Conservation (phyloP, 2,888 invertebrate species). For the Leucozona laternaria region DNA sequence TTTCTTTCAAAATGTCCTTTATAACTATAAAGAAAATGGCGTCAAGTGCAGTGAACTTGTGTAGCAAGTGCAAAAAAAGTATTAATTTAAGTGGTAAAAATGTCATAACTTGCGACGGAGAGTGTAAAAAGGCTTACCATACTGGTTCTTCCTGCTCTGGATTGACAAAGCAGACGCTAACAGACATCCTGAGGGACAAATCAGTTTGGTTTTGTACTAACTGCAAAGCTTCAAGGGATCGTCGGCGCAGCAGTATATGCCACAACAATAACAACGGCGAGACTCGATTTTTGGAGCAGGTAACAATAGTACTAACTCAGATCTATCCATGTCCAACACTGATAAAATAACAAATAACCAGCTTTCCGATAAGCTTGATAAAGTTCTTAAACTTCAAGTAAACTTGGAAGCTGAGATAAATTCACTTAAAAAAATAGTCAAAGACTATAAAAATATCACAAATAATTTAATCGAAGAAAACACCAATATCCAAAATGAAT, state of each 20-base stretch:
- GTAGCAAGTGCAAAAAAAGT: slow-evolving; percentile 7
- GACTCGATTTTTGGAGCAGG: slow-evolving; percentile 2
- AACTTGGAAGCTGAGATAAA: not conserved
- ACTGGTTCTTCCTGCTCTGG: slow-evolving; percentile 10
- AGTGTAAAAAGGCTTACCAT: not conserved
- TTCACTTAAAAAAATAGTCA: not conserved
- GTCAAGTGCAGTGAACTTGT: slow-evolving; percentile 1
- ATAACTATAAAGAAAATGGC: not conserved
- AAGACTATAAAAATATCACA: slow-evolving; percentile 14
- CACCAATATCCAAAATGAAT: not conserved
- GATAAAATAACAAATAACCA: not conserved
- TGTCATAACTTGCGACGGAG: not conserved
- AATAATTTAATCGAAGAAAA: slow-evolving; percentile 19
- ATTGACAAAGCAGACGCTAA: slow-evolving; percentile 4
- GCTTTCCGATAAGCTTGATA: slow-evolving; percentile 11
- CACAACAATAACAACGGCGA: slow-evolving; percentile 10
- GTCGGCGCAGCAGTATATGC: not conserved
- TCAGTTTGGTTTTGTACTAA: not conserved
- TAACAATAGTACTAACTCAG: not conserved
- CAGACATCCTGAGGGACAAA: slow-evolving; percentile 10
- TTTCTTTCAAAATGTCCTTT: no score
- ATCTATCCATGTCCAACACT: no score
- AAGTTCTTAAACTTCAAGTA: slow-evolving; percentile 3
- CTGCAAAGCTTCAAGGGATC: slow-evolving; percentile 18
- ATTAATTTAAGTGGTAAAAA: slow-evolving; percentile 14